Conservation (phyloP, 1,140 invertebrate species). For the Drosophila setifemur region DNA sequence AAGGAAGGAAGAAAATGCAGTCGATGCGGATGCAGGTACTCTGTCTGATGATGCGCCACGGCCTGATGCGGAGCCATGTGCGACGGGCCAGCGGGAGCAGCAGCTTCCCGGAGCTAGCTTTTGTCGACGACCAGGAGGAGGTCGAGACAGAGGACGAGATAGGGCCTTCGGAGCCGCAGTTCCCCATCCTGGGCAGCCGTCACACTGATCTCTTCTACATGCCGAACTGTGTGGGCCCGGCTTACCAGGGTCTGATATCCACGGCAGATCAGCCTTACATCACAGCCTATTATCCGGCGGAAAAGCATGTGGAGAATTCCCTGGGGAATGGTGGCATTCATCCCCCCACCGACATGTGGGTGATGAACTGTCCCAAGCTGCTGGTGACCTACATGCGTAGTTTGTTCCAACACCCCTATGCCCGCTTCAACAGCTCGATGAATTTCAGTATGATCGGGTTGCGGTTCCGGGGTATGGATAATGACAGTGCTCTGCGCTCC, state of each 20-base stretch:
- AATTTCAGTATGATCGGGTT: conserved; percentile 51
- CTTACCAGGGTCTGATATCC: conserved; percentile 36
- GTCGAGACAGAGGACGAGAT: conserved; percentile 22
- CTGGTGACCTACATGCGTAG: conserved; percentile 20
- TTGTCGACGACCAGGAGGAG: conserved; percentile 47
- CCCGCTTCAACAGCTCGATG: conserved; percentile 2
- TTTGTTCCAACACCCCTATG: conserved; percentile 12
- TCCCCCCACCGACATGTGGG: not conserved
- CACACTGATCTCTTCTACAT: conserved; percentile 49
- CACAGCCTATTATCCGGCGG: not conserved
- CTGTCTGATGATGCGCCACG: not conserved
- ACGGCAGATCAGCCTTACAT: conserved; percentile 12
- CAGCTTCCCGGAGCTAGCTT: conserved; percentile 2
- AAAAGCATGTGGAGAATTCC: not conserved
- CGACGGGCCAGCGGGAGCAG: conserved; percentile 34
- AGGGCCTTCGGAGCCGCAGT: not conserved
- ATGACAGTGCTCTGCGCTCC: conserved; percentile 36
- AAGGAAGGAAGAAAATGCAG: not conserved
- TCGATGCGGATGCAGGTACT: not conserved
- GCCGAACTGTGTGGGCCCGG: conserved; percentile 41
- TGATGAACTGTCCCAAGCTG: conserved; percentile 31
- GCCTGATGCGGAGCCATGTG: not conserved
- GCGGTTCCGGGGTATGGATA: conserved; percentile 20
- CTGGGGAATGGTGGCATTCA: not conserved
- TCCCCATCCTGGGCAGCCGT: conserved; percentile 32